These are phyloP conservation scores for Periophthalmus modestus DNA, from an alignment of 2,113 vertebrate species.

Conservation along the genomic window DNA sequence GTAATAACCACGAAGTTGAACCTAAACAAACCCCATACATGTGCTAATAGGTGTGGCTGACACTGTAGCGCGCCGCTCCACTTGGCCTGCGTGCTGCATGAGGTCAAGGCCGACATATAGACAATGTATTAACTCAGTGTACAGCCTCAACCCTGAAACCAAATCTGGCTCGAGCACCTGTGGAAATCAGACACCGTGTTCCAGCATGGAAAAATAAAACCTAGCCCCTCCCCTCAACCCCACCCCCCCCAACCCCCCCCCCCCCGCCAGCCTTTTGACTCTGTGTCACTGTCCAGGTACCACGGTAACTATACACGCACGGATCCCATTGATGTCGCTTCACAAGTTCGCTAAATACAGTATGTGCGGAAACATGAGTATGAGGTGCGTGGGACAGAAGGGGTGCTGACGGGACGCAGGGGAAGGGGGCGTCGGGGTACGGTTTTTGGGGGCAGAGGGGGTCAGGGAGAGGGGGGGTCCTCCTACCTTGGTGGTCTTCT, in stretches of 20 bases:
- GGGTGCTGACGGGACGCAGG: neutral
- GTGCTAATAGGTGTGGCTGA: neutral
- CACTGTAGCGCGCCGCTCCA: neutral
- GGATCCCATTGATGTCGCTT: slow-evolving; percentile 16
- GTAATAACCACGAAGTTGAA: neutral
- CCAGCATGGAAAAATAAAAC: slow-evolving; percentile 46
- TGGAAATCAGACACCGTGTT: slow-evolving; percentile 49
- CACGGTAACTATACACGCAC: slow-evolving; percentile 22
- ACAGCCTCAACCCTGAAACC: neutral
- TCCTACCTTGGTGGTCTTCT: slow-evolving; percentile 45
- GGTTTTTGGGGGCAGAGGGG: neutral
- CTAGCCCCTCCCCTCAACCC: neutral
- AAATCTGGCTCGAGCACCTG: slow-evolving; percentile 45
- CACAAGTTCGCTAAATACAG: slow-evolving; percentile 18
- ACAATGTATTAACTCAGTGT: slow-evolving; percentile 5
- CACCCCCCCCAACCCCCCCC: neutral
- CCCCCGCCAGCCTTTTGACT: slow-evolving; percentile 27
- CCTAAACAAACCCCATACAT: neutral
- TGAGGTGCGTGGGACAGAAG: neutral
- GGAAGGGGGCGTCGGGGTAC: neutral
- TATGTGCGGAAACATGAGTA: slow-evolving; percentile 14
- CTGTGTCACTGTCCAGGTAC: slow-evolving; percentile 24
- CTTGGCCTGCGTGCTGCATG: neutral
- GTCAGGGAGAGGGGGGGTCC: neutral
- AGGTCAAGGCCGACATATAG: slow-evolving; percentile 5